A percentile compares a stretch with the other conserved stretches of the same genome.
These are phyloP conservation scores for Thomomys bottae DNA, from an alignment of 2,113 vertebrate species.

Conservation along the genomic window DNA sequence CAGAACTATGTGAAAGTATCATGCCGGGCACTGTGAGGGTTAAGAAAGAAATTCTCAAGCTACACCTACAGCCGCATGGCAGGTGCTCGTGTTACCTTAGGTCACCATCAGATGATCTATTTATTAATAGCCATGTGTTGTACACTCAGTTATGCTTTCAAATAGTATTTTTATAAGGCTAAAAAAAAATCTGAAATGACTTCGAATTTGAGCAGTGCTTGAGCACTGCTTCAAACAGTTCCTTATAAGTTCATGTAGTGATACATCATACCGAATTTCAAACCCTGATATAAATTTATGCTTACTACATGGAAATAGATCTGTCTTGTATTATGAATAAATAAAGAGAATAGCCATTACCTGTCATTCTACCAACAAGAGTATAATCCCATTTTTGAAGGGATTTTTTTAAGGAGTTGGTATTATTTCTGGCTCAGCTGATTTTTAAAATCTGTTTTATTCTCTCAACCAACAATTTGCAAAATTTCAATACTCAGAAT, in stretches of 20 bases:
- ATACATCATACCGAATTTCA: no score
- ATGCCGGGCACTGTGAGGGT: neutral
- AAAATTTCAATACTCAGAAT: constrained; percentile 7
- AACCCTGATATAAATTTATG: no score
- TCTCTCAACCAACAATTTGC: constrained; percentile 5
- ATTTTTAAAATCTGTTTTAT: constrained; percentile 39
- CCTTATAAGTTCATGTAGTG: no score
- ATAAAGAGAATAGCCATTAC: no score
- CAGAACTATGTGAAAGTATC: neutral
- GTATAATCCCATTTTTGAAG: neutral
- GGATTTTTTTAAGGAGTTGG: neutral
- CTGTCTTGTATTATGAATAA: no score
- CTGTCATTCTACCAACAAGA: no score
- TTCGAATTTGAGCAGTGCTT: no score
- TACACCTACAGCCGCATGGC: neutral
- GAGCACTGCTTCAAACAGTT: no score
- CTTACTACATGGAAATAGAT: no score
- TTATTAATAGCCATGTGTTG: neutral
- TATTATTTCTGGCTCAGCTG: neutral
- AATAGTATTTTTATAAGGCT: no score
- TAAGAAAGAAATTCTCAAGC: neutral
- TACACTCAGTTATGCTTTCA: neutral
- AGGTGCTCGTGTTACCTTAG: neutral
- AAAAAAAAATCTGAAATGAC: no score
- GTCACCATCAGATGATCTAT: neutral